A percentile compares a stretch with the other conserved stretches of the same genome.
These are phyloP conservation scores for Crenichthys baileyi DNA, from an alignment of 2,797 vertebrate genomes.

Conservation along the genomic window DNA sequence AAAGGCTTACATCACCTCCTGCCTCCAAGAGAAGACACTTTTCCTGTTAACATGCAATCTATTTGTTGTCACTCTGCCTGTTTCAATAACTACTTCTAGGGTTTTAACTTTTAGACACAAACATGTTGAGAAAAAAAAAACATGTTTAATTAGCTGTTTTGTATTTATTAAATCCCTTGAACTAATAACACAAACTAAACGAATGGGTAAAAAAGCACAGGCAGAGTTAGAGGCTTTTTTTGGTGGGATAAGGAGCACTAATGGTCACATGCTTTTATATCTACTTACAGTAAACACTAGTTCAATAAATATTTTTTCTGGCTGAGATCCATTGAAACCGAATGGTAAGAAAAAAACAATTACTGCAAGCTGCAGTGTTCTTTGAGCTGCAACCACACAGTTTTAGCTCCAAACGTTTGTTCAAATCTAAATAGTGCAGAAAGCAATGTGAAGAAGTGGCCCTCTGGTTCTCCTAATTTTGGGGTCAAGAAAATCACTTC, in stretches of 20 bases:
- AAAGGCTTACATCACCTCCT: constrained; percentile 33
- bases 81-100: constrained; percentile 22
- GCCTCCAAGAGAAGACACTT: constrained; percentile 23
- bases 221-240: not conserved
- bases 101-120: not conserved
- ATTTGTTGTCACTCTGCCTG: constrained; percentile 10
- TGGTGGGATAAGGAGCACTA: constrained; percentile 30
- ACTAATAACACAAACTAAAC: constrained; percentile 9
- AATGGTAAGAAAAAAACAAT: not conserved
- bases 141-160: not conserved
- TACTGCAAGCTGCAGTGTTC: not conserved
- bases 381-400: not conserved
- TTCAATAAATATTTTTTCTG: constrained; percentile 14
- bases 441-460: constrained; percentile 19
- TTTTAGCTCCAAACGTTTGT: constrained; percentile 15
- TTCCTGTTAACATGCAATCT: constrained; percentile 34
- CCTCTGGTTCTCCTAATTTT: constrained; percentile 24
- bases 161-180: not conserved
- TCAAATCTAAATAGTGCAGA: constrained; percentile 19
- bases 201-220: constrained; percentile 42
- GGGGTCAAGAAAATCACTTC: constrained; percentile 34
- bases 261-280: constrained; percentile 7
- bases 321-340: not conserved
- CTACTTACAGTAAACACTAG: constrained; percentile 12
- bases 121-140: not conserved